Base-by-base conservation (phyloP, 2,888 invertebrate species). In the Cheilosia vulpina region DNA sequence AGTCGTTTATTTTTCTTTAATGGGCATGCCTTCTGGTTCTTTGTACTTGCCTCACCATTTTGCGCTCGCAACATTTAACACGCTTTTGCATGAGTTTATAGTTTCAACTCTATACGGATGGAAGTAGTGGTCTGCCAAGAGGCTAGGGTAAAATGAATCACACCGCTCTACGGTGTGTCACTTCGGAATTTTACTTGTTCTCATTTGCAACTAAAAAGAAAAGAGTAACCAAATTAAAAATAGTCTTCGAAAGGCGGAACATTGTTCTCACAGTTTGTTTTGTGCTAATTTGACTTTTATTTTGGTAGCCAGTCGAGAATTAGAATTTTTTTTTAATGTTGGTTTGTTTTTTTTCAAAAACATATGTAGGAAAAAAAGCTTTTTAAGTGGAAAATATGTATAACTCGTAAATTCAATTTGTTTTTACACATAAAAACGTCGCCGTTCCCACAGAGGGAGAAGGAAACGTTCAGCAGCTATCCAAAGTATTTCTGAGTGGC, bases 181-280 rank as follows among this genome's bases (percentile, higher is more conserved):
- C 80, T 71, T n/a, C 19, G 71, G 84, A 71, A 84, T 84, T 76
- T 84, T 34, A 55, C 71, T 66, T 71, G 84, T 66, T 84, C 84
- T 65, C 71, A 17, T 71, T 83, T 83, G 27, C 34, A 73, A 73
- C 34, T 50, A 38, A 57, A 72, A 68, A 31, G 17, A 52, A 52
- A 52, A 52, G 17, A 66, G 21, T 38, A 41, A 55, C 62, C 24
- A 17, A 55, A 41, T 68, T 60, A 75, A 66, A 78, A 78, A 72
- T 78, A 78, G 21, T 63, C 24, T 41, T 57, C 24, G 19, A 41
- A 27, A 65, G 45, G 52, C 71, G 47, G 55, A 77, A 55, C 15
- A 55, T 38, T 53, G 27, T 77, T 58, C 47, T 77, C 21, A 41
- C 38, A 66, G 47, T 17, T 66, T 52, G 19, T 11, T 27, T 27